A percentile compares a stretch with the other conserved stretches of the same genome.
phyloP scores from a whole-genome alignment of 1,140 invertebrate genomes.

The Bursaphelenchus mucronatus region DNA sequence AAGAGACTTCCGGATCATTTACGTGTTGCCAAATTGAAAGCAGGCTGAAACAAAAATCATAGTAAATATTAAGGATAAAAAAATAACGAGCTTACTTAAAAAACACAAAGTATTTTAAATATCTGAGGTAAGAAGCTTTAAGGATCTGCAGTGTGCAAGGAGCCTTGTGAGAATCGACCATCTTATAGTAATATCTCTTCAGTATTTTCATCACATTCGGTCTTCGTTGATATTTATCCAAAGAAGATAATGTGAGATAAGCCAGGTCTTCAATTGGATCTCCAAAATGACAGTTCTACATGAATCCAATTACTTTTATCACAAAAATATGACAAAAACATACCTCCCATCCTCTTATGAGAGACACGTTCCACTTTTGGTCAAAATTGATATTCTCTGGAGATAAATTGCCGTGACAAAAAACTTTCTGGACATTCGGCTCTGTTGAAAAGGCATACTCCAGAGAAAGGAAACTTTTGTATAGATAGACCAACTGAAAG shows the following conservation, averaged over 20 bases:
- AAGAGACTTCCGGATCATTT: constrained; percentile 7
- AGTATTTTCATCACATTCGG: constrained; percentile 19
- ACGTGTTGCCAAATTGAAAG: not conserved
- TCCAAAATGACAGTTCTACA: constrained; percentile 21
- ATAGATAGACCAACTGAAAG: constrained; percentile 1
- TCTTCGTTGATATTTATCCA: constrained; percentile 9
- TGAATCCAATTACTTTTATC: not conserved
- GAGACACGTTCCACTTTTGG: not conserved
- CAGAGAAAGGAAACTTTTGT: constrained; percentile 7
- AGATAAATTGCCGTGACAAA: constrained; percentile 20
- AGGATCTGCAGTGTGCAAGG: constrained; percentile 14
- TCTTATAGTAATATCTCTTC: constrained; percentile 12
- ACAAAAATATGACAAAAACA: not conserved
- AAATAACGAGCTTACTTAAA: constrained; percentile 10
- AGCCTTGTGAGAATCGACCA: constrained; percentile 10
- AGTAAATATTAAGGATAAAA: not conserved
- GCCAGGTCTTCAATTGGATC: constrained; percentile 17
- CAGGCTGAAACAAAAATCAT: not conserved
- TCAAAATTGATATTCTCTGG: constrained; percentile 2
- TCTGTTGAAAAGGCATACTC: not conserved
- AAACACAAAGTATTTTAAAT: constrained; percentile 22
- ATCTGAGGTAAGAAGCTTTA: constrained; percentile 19
- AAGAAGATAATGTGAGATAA: constrained; percentile 16
- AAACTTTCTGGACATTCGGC: constrained; percentile 3
- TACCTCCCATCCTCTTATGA: not conserved